Conservation (phyloP, 2,888 invertebrate species). For the Ecdyonurus torrentis region DNA sequence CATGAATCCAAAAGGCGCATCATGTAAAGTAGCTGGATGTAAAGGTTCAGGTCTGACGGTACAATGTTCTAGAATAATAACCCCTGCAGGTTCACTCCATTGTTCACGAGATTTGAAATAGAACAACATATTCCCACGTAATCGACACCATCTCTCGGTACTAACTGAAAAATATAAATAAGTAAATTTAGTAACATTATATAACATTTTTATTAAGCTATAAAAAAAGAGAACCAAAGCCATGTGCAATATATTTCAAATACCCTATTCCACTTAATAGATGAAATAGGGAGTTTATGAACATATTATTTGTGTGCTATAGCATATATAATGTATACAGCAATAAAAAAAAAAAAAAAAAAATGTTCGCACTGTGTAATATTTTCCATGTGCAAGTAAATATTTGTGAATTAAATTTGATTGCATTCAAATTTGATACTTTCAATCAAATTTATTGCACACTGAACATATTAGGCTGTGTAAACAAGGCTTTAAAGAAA, state of each 20-base stretch:
- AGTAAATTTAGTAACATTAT: no score
- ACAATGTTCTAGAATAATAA: conserved; percentile 78
- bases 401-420: no score
- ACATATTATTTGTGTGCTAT: background rate
- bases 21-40: background rate
- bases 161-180: conserved; percentile 38
- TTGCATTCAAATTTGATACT: no score
- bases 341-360: no score
- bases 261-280: background rate
- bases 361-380: no score
- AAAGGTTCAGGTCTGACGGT: conserved; percentile 44
- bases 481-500: no score
- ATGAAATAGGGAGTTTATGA: background rate
- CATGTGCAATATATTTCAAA: no score
- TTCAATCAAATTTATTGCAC: no score
- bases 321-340: no score
- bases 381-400: no score
- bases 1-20: background rate
- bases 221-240: no score
- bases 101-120: conserved; percentile 81
- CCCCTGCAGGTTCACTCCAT: conserved; percentile 73
- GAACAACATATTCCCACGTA: conserved; percentile 83
- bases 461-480: no score
- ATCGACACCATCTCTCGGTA: conserved; percentile 72
- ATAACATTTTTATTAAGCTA: conserved; percentile 1